Base-by-base conservation (phyloP, 35 echinoderm and acorn worm species). In the Stichopus chloronotus region DNA sequence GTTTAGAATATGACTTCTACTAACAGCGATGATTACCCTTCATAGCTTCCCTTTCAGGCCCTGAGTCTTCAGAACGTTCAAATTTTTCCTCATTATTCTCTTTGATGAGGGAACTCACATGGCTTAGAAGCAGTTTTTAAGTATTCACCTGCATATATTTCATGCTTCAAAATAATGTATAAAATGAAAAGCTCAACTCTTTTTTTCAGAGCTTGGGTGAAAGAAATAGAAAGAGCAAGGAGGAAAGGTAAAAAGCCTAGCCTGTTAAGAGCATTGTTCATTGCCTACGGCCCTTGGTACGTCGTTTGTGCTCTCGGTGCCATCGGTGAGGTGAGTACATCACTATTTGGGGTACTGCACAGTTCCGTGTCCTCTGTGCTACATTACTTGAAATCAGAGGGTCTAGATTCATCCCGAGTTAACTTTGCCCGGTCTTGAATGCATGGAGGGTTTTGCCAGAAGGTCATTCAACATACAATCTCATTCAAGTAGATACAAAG, bases 191-290 rank as follows among this genome's bases (percentile, higher is more conserved):
- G 20, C 25, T 77, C 56, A 8, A 21, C 54, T 91, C 25, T 56
- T 78, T 91, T 78, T 80, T 23, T 54, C 84, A 96, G 95, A 12
- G 83, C 92, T 12, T 96, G 95, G 95, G 21, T 68, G 6, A 92
- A 88, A 76, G 88, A 94, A 89, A 21, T 91, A 5, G 21, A 60
- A 14, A 84, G 74, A 24, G 78, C 57, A 17, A 89, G n/a, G n/a
- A 53, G 9, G 21, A 53, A 65, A 2, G 87, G 92, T 23, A 94
- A 88, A 90, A 94, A 79, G 53, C 88, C 95, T 11, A 96, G 92
- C 82, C 93, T 96, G 13, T 52, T 72, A 3, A 19, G 53, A 52
- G 95, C 95, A 8, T 22, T 89, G 8, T 57, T 94, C 9, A 56
- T 22, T 22, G 90, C 89, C 5, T 96, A 77, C 94, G 95, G 95